phyloP scores from a whole-genome alignment of 2,113 vertebrate genomes.

The Bambusicola thoracicus region DNA sequence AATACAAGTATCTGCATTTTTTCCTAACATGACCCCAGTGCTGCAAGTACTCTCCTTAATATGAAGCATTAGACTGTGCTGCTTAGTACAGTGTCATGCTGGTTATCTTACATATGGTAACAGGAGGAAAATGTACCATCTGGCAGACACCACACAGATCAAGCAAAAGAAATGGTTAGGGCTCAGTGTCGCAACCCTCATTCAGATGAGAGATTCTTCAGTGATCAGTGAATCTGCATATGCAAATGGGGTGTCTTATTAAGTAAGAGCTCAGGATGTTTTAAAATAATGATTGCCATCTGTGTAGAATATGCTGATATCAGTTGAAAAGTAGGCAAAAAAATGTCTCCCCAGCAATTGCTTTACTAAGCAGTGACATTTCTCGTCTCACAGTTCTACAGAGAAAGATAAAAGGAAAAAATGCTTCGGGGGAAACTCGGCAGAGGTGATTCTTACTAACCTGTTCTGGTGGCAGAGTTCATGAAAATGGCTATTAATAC shows the following conservation, averaged over 20 bases:
- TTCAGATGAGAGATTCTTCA: not conserved
- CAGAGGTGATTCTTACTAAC: not conserved
- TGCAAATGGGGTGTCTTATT: not conserved
- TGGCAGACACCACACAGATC: not conserved
- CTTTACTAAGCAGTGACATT: too few species aligned
- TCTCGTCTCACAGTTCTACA: not conserved
- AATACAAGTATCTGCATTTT: not conserved
- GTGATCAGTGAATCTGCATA: not conserved
- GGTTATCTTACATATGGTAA: not conserved
- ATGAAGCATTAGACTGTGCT: not conserved
- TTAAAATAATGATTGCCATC: not conserved
- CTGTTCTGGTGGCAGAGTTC: not conserved
- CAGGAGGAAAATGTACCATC: not conserved
- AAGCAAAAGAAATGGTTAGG: not conserved
- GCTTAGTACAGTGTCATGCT: not conserved
- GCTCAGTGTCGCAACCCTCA: not conserved
- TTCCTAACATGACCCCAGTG: not conserved
- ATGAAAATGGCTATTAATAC: not conserved
- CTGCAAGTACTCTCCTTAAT: not conserved
- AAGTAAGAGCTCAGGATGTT: not conserved
- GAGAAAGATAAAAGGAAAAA: not conserved
- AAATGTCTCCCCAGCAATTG: too few species aligned
- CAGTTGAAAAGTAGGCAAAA: not conserved
- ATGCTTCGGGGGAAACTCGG: rapidly evolving
- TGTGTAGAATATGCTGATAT: not conserved